Evolutionary conservation across 2,797 vertebrate genomes (phyloP).

Genomic region (Anisognathus igniventris): DNA sequence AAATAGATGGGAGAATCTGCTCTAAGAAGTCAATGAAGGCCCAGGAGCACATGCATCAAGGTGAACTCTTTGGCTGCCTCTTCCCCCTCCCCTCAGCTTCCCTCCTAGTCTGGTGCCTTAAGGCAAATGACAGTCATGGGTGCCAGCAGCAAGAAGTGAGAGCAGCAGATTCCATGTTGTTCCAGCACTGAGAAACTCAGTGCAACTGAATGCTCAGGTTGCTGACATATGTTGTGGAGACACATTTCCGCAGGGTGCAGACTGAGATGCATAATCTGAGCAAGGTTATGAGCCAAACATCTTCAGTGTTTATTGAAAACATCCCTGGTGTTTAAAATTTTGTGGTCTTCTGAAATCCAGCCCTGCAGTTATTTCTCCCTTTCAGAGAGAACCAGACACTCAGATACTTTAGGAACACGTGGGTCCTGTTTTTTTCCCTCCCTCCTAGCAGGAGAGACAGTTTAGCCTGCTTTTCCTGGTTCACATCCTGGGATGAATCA

Average conservation of each 20-base stretch:
- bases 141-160: background rate
- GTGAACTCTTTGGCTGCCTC: background rate
- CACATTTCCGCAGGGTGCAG: slow-evolving; percentile 64
- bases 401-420: slow-evolving; percentile 19
- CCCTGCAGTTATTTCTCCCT: slow-evolving; percentile 60
- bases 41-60: background rate
- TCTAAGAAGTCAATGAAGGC: background rate
- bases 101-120: background rate
- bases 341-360: slow-evolving; percentile 55
- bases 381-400: slow-evolving; percentile 48
- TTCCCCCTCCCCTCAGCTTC: background rate
- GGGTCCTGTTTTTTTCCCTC: background rate
- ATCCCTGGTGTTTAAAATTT: slow-evolving; percentile 59
- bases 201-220: slow-evolving; percentile 7
- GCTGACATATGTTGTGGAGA: slow-evolving; percentile 66
- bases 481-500: slow-evolving; percentile 56
- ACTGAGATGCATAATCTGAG: slow-evolving; percentile 60
- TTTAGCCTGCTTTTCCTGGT: slow-evolving; percentile 48
- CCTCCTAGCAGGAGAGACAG: slow-evolving; percentile 15
- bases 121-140: background rate
- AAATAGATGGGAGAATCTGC: background rate
- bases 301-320: slow-evolving; percentile 73
- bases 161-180: background rate
- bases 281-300: slow-evolving; percentile 61
- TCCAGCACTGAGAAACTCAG: background rate